Conservation (phyloP, 2,888 invertebrate species). For the Dichetophora obliterata region DNA sequence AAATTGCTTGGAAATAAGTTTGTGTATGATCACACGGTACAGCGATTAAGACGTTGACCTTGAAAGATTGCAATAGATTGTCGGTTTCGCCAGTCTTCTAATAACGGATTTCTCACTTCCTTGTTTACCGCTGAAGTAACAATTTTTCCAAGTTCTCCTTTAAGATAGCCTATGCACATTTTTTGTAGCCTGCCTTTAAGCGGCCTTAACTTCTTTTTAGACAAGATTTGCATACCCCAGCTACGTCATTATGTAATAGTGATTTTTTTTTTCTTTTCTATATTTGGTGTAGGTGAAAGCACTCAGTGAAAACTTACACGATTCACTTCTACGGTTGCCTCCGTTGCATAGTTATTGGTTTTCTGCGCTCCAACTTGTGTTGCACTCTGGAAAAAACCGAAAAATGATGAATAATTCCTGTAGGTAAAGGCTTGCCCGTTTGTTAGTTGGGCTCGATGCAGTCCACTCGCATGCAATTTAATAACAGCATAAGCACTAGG, state of each 20-base stretch:
- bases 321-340: slow-evolving; percentile 67
- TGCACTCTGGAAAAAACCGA: slow-evolving; percentile 67
- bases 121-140: not conserved
- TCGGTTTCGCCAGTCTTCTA: not conserved
- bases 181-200: not conserved
- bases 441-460: not conserved
- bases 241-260: slow-evolving; percentile 33
- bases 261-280: not conserved
- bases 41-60: too few relatives aligned
- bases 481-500: slow-evolving; percentile 38
- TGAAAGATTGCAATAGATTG: not conserved
- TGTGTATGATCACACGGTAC: too few relatives aligned
- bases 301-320: slow-evolving; percentile 60
- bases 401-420: slow-evolving; percentile 64
- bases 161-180: not conserved
- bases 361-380: slow-evolving; percentile 61
- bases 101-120: not conserved
- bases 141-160: not conserved
- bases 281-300: too few relatives aligned
- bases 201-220: not conserved
- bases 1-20: too few relatives aligned
- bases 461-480: slow-evolving; percentile 1
- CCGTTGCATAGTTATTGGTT: slow-evolving; percentile 69
- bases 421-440: slow-evolving; percentile 34
- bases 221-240: not conserved